Evolutionary conservation across 2,797 vertebrate genomes (phyloP), one percentile per base, ranked within the genome.

Genomic region (Xiphophorus birchmanni): DNA sequence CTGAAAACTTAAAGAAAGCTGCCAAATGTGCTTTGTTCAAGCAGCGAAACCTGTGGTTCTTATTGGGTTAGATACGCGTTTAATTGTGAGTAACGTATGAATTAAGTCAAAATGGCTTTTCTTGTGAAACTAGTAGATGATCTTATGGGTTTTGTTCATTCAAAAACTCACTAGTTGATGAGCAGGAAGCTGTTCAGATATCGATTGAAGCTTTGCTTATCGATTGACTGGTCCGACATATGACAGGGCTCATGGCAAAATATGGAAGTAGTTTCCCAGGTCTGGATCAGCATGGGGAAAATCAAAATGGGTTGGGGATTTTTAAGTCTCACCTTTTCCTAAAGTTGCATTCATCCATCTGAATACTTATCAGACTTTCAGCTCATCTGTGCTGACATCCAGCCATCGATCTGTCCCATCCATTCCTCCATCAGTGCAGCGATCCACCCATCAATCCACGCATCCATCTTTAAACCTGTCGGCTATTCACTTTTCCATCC

Each of bases 131-230:
- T 72, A 74, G 58, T 13, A 74, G 13, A 15, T 37, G 8, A 10
- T 13, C 13, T 21, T 35, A 8, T 63, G 60, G 58, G 73, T 48
- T 75, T 23, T 56, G 7, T 17, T 9, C 3, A 40, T 65, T 6
- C 73, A 75, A 47, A 35, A 58, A 7, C 50, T 48, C 42, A 74
- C 84, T 78, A 26, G 7, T 21, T 80, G 13, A 26, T 76, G 63
- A 47, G 50, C 40, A 12, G 71, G 13, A 75, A 50, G 37, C 40
- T 11, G 71, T 77, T 81, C 26, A 82, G 29, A 84, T 89, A 88
- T 89, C 84, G 84, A 13, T 60, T 60, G 11, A 60, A 15, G 58
- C 58, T 60, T 13, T 29, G 58, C 4, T 60, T 15, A 85, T 84
- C 37, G 40, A n/a, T 65, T 18, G 13, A 40, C 15, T 21, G 60